Conservation (phyloP, 2,797 vertebrate species). For the Sebastes nivosus region DNA sequence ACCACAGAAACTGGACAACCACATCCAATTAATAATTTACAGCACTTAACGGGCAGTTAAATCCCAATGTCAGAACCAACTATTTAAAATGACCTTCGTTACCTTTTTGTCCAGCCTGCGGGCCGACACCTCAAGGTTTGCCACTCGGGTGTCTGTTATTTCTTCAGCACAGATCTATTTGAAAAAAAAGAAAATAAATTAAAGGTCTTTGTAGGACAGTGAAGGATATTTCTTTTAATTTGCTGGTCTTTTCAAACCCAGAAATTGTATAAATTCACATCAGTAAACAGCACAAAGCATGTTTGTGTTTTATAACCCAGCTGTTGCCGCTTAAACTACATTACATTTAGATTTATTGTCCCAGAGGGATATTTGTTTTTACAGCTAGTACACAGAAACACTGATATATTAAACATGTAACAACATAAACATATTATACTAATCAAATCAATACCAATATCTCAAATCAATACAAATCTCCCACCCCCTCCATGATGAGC, state of each 20-base stretch:
- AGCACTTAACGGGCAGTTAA: neutral
- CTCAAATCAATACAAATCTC: too few species aligned
- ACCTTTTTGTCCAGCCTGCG: slow-evolving; percentile 95
- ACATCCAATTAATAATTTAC: neutral
- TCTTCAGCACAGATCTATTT: slow-evolving; percentile 92
- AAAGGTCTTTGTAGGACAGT: neutral
- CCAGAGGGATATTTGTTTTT: neutral
- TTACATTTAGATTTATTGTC: neutral
- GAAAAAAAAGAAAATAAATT: neutral
- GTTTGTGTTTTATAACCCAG: neutral
- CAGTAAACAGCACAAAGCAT: neutral
- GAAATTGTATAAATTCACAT: neutral
- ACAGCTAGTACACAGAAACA: neutral
- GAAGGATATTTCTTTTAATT: neutral
- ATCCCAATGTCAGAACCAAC: neutral
- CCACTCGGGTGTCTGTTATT: slow-evolving; percentile 92
- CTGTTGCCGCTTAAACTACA: neutral
- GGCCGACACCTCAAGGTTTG: slow-evolving; percentile 88
- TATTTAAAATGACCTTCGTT: neutral
- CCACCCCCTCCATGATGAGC: too few species aligned
- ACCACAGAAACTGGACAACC: slow-evolving; percentile 78
- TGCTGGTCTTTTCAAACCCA: neutral
- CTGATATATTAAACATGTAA: neutral
- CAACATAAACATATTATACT: neutral
- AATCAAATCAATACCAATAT: neutral